Percentiles rank a stretch among this genome's conserved stretches.
These are phyloP conservation scores for Ferrisia virgata DNA, from an alignment of 2,888 invertebrate species.

Conservation along the genomic window DNA sequence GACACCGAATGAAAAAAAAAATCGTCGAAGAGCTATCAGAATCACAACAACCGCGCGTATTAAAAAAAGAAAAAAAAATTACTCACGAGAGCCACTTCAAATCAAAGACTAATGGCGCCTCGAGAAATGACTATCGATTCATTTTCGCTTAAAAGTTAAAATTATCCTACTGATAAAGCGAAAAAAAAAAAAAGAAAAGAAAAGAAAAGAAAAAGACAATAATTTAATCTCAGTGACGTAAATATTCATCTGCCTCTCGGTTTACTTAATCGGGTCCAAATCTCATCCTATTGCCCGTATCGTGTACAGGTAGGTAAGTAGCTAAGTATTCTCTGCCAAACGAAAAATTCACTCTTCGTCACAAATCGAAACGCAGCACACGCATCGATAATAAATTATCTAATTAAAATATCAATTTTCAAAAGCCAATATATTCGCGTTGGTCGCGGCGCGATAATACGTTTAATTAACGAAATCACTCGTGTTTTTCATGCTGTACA, in stretches of 20 bases:
- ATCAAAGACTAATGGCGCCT: background rate
- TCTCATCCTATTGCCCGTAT: background rate
- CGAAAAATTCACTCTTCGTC: background rate
- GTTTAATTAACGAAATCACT: conserved; percentile 28
- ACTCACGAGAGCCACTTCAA: background rate
- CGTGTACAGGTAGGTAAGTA: no score
- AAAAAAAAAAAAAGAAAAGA: no score
- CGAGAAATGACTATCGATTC: background rate
- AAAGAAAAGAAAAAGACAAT: background rate
- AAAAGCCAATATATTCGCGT: conserved; percentile 24
- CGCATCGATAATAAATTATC: background rate
- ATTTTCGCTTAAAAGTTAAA: background rate
- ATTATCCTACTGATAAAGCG: no score
- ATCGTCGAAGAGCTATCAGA: no score
- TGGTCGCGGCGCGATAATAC: conserved; percentile 17
- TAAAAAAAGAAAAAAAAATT: background rate
- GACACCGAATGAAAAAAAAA: background rate
- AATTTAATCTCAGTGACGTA: background rate
- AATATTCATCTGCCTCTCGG: background rate
- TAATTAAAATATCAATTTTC: conserved; percentile 24
- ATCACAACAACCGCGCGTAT: no score
- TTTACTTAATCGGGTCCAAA: no score
- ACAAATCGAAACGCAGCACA: background rate
- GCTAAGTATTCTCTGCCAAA: no score
- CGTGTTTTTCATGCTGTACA: conserved; percentile 23